phyloP scores from a whole-genome alignment of 2,888 invertebrate genomes.

The Proisotoma minuta region DNA sequence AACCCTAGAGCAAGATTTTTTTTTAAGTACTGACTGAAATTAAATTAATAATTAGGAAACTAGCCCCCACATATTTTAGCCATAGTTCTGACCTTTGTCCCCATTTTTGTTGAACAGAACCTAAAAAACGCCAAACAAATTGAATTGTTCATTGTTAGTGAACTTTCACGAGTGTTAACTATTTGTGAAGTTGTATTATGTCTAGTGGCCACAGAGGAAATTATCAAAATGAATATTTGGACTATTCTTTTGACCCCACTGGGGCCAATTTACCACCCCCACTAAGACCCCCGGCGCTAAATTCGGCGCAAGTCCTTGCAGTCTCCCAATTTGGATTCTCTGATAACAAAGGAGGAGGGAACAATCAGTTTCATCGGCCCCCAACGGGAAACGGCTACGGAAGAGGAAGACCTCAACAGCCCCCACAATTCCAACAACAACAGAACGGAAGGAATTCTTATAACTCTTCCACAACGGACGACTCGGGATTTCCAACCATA shows the following conservation, averaged over 20 bases:
- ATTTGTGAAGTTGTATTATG: background rate
- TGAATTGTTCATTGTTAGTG: too few relatives aligned
- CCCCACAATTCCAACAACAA: too few relatives aligned
- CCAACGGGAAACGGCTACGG: constrained; percentile 15
- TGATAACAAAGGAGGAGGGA: too few relatives aligned
- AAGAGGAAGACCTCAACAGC: too few relatives aligned
- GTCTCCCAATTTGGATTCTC: constrained; percentile 23
- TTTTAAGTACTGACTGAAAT: too few relatives aligned
- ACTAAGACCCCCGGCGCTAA: constrained; percentile 21
- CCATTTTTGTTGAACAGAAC: background rate
- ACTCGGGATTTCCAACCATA: background rate
- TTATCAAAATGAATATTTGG: constrained; percentile 8
- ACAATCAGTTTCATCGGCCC: too few relatives aligned
- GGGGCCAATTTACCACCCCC: constrained; percentile 5
- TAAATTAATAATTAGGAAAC: too few relatives aligned
- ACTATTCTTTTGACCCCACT: constrained; percentile 23
- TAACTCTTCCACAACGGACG: background rate
- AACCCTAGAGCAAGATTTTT: too few relatives aligned
- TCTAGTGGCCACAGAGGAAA: background rate
- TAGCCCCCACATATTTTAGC: too few relatives aligned
- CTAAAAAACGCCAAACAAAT: background rate
- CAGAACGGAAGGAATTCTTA: background rate
- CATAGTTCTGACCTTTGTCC: too few relatives aligned
- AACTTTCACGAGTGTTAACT: background rate
- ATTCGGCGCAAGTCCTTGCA: constrained; percentile 19